phyloP scores from a whole-genome alignment of 2,888 invertebrate genomes.

The Pherbina coryleti region DNA sequence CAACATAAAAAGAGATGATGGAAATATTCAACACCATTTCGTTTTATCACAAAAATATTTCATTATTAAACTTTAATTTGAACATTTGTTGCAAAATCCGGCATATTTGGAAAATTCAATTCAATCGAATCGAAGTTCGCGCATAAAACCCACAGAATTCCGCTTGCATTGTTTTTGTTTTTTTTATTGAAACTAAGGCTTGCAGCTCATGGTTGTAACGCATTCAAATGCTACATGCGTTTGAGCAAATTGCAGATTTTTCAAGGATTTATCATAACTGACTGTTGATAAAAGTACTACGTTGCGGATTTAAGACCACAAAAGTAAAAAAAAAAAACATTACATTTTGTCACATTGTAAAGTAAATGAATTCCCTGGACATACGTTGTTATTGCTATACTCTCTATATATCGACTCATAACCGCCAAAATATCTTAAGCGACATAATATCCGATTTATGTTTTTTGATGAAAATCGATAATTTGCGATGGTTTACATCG shows the following conservation, averaged over 20 bases:
- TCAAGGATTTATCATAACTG: neutral
- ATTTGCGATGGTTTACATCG: too few relatives aligned
- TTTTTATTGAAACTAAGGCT: constrained; percentile 3
- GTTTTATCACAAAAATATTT: neutral
- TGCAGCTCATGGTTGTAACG: neutral
- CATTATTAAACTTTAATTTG: neutral
- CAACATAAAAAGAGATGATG: neutral
- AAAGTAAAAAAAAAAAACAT: too few relatives aligned
- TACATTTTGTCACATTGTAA: too few relatives aligned
- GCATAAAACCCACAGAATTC: neutral
- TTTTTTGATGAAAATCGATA: too few relatives aligned
- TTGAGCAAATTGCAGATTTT: neutral
- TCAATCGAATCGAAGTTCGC: neutral
- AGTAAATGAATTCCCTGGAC: too few relatives aligned
- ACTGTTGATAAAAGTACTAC: too few relatives aligned
- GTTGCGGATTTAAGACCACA: too few relatives aligned
- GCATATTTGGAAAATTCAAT: neutral
- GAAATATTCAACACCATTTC: constrained; percentile 10
- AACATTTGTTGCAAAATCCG: neutral
- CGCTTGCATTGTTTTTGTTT: neutral
- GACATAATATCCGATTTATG: too few relatives aligned
- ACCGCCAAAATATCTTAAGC: too few relatives aligned
- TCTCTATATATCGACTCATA: too few relatives aligned
- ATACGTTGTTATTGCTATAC: too few relatives aligned
- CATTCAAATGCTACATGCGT: neutral